phyloP scores from a whole-genome alignment of 2,113 vertebrate genomes.

The Eublepharis macularius region DNA sequence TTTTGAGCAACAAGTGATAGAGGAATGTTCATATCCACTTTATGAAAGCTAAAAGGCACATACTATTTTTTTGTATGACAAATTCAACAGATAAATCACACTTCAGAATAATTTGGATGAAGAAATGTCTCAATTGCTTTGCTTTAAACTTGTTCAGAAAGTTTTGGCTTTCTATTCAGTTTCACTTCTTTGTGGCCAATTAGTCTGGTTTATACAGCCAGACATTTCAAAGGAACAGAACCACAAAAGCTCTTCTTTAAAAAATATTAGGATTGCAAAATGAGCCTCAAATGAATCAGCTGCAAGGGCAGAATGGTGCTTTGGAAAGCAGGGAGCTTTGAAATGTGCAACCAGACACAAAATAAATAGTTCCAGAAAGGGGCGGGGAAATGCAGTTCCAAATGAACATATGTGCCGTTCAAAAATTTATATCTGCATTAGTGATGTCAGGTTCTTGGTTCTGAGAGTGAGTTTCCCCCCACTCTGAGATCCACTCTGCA shows the following conservation, averaged over 20 bases:
- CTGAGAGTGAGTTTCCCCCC: too few species aligned
- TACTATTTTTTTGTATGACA: neutral
- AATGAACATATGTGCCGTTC: too few species aligned
- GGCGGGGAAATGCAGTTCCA: too few species aligned
- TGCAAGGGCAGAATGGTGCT: neutral
- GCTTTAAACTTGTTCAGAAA: neutral
- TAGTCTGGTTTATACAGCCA: neutral
- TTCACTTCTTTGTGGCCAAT: neutral
- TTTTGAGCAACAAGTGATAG: neutral
- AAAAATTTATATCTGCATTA: too few species aligned
- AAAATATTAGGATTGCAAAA: neutral
- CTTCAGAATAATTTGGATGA: neutral
- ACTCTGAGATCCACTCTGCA: too few species aligned
- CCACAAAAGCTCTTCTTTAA: neutral
- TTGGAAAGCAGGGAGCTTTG: too few species aligned
- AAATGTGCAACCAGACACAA: too few species aligned
- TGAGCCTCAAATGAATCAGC: neutral
- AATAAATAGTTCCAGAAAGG: too few species aligned
- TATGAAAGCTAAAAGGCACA: neutral
- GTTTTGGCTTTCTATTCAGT: neutral
- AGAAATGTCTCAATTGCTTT: neutral
- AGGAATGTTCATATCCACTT: neutral
- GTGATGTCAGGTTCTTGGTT: too few species aligned
- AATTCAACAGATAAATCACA: constrained; percentile 9
- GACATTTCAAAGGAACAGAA: too few species aligned